Conservation (phyloP, 2,888 invertebrate species). For the Spicauda simplicius region DNA sequence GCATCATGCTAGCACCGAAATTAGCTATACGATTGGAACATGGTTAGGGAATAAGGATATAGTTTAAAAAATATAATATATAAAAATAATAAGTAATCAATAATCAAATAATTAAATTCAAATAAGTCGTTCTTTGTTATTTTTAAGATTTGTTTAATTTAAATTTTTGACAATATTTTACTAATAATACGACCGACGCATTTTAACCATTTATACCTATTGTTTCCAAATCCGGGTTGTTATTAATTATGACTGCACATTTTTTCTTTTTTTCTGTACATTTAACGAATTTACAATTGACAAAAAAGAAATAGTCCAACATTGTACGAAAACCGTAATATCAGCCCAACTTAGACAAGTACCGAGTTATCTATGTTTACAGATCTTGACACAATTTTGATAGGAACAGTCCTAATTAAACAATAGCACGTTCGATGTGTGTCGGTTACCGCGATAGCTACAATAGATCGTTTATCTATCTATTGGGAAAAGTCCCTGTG, state of each 20-base stretch:
- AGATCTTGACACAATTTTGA: conserved; percentile 78
- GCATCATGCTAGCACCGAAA: conserved; percentile 14
- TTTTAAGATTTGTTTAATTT: too few species aligned
- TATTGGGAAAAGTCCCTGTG: too few species aligned
- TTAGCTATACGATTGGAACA: neutral
- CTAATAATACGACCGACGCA: too few species aligned
- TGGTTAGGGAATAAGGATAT: too few species aligned
- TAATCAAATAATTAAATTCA: too few species aligned
- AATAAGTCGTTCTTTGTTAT: too few species aligned
- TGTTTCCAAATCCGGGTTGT: neutral
- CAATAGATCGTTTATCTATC: neutral
- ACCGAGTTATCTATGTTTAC: conserved; percentile 67
- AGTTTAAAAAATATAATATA: too few species aligned
- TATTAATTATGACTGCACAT: neutral
- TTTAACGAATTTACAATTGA: conserved; percentile 10
- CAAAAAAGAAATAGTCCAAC: conserved; percentile 17
- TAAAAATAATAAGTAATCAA: too few species aligned
- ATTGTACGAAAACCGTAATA: conserved; percentile 21
- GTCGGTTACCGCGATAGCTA: conserved; percentile 13
- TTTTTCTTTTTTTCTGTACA: neutral
- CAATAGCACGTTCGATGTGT: conserved; percentile 38
- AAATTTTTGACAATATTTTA: too few species aligned
- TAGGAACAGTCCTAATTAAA: conserved; percentile 61
- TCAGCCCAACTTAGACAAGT: conserved; percentile 14
- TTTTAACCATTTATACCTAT: too few species aligned